Evolutionary conservation across 2,797 vertebrate genomes (phyloP), one percentile per base, ranked within the genome.

Genomic region (Paedocypris micromegethes): DNA sequence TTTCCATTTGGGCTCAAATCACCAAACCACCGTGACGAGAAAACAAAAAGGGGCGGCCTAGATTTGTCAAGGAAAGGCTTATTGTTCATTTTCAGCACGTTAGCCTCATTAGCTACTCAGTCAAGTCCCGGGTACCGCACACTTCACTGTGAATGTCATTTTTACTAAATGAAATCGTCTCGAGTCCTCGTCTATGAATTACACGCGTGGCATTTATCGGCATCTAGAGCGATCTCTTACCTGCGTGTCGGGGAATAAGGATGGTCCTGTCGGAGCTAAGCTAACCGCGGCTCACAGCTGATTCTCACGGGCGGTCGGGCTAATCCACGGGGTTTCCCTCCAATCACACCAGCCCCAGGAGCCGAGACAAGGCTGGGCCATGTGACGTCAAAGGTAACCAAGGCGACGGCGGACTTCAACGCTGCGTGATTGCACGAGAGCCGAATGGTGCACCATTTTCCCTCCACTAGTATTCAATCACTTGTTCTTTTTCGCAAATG

Each of bases 251-350:
- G 74, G 78, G 76, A 56, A 78, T 73, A 78, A 80, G 73, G 66
- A 74, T 62, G 78, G 48, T 78, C 79, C 78, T 72, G 79, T 76
- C 51, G 58, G 72, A 65, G 72, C 72, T 70, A 70, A 61, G 75
- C 78, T 77, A 79, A 74, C 73, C 60, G 52, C 73, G 74, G 77
- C 55, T 82, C 88, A 88, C 90, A 91, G 90, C 91, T 91, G 90
- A 92, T 80, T 88, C 84, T 86, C 75, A 66, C 65, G 71, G 66
- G 68, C 79, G 51, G 74, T 75, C 86, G 69, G 66, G 75, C 73
- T 73, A 83, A 83, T 92, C 88, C 91, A 93, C 94, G 94, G 94
- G 93, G 93, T 93, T 95, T 97, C 94, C 90, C 91, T 91, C 92
- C 91, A 92, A 93, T 95, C 92, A 90, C 80, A 84, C 72, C 69